Evolutionary conservation across 2,888 invertebrate genomes (phyloP), one percentile per base, ranked within the genome.

Genomic region (Pinctada fucata): DNA sequence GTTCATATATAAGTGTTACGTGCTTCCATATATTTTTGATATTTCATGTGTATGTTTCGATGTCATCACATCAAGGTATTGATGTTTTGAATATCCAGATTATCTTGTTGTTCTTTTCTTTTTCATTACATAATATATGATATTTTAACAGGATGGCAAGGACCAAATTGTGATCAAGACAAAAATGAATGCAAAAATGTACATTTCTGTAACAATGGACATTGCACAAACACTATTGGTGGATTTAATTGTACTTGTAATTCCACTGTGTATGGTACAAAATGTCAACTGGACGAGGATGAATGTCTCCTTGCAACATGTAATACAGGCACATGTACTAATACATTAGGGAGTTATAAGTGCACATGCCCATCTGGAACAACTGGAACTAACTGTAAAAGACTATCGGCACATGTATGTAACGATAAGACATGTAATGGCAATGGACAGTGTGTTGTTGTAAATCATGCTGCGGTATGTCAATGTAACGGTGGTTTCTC

Each of bases 301-400:
- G 78, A 78, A 70, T 78, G 73, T 74, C 49, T 68, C 45, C 3
- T n/a, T 5, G 51, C 52, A 0, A 50, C 58, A 3, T 52, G 66
- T 48, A 73, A 78, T 65, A 64, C 64, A 31, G 78, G 69, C 8
- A n/a, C 48, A 6, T 78, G 78, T 63, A 72, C 74, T 16, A 78
- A 78, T 64, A 74, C 51, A 64, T 13, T 16, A 0, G 78, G 78
- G n/a, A 68, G 69, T 45, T 78, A 68, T 69, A 6, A 58, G 16
- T 78, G 78, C 4, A 48, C 47, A 8, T 78, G 78, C 65, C 50
- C 47, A 8, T 51, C 45, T 47, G 73, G 73, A 8, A 73, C 69
- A 13, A 65, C 74, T 13, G 78, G 78, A 45, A 65, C 50, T 8
- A 10, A 58, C 13, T 78, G 78, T 58, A 74, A 78, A 49, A 49